Evolutionary conservation across 2,888 invertebrate genomes (phyloP).

Genomic region (Hermaeophaga mercurialis): DNA sequence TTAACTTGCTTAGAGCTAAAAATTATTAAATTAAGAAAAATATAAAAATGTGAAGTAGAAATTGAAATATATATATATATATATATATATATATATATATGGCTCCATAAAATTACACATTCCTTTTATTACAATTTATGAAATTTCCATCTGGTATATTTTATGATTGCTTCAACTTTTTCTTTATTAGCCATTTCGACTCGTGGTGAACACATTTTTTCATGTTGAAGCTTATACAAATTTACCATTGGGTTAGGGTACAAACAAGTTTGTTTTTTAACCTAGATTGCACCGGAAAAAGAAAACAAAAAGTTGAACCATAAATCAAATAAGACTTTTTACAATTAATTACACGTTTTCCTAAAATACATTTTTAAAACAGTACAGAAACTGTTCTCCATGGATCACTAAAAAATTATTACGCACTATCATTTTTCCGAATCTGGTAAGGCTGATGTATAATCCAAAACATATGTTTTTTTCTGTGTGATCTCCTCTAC

Average conservation of each 20-base stretch:
- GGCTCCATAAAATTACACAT: no score
- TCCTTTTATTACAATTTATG: no score
- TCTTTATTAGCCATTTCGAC: no score
- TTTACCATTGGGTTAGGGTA: not conserved
- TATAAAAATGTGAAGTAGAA: no score
- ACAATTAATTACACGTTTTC: conserved; percentile 39
- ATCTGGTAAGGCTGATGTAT: conserved; percentile 50
- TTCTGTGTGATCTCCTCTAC: conserved; percentile 90
- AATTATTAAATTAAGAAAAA: no score
- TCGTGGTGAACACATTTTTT: no score
- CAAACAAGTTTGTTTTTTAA: conserved; percentile 12
- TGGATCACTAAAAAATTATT: conserved; percentile 35
- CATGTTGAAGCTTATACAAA: no score
- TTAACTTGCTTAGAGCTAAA: no score
- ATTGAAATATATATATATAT: no score
- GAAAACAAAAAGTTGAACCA: conserved; percentile 23
- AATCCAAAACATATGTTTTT: conserved; percentile 72
- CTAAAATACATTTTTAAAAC: conserved; percentile 44
- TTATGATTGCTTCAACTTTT: no score
- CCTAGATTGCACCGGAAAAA: conserved; percentile 15
- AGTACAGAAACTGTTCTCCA: conserved; percentile 47
- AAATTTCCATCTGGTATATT: no score
- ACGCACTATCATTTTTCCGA: conserved; percentile 37
- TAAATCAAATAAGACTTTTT: conserved; percentile 32
- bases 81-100: no score